Base-by-base conservation (phyloP, 2,113 vertebrate species). In the Diphyllodes magnificus region DNA sequence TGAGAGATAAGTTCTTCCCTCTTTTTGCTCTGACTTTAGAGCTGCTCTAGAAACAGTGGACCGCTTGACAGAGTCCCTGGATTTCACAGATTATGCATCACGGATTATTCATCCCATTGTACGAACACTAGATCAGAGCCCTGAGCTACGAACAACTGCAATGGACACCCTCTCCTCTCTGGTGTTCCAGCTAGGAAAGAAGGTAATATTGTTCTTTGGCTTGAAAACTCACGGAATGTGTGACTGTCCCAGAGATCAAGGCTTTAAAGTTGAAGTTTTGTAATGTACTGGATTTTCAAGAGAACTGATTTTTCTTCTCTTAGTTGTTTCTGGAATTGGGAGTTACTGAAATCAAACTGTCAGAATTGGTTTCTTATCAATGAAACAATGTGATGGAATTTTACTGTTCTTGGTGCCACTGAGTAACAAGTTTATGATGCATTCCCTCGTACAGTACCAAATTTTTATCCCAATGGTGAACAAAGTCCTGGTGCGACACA, bases 381-480 rank as follows among this genome's bases (percentile, higher is more conserved):
- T 77, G 23, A 64, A 91, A 60, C 14, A 69, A 23, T 50, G 11
- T 68, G 14, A 3, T 76, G 27, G n/a, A 57, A 28, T 82, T 80
- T 25, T 65, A 54, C 27, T 88, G 70, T 42, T 81, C 12, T 63
- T 75, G 40, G 4, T 88, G 30, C 53, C 47, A 63, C 31, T 56
- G 71, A 82, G 30, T 95, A 72, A 93, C 44, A 80, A 60, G 37
- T 28, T 91, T 70, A 25, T 68, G 61, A 53, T 94, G 78, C 27
- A 37, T 82, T 97, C 75, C 16, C 84, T 51, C 96, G 13, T 93
- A n/a, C 92, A 99, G 99, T 99, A 99, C 95, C 99, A 99, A 82
- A 99, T 99, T 95, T 99, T 99, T 96, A 99, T 99, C 77, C 99
- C 99, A 0, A 99, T 99, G 99, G 99, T 99, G 95, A 99, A 99